Evolutionary conservation across 2,888 invertebrate genomes (phyloP).

Genomic region (Cylloceria caligata): DNA sequence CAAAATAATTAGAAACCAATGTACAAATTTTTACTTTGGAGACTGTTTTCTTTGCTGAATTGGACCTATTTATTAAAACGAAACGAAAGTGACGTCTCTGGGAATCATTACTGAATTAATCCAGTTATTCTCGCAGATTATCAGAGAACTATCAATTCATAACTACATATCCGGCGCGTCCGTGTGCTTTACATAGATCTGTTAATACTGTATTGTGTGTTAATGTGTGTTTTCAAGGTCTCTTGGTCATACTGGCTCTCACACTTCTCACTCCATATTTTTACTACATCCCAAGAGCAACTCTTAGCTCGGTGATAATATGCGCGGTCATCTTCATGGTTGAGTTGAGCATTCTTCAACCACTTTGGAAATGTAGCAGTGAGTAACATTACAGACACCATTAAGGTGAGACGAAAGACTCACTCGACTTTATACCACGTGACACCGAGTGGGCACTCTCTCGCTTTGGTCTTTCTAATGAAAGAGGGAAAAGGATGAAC

Average conservation of each 20-base stretch:
- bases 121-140: constrained; percentile 63
- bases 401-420: neutral
- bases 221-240: constrained; percentile 84
- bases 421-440: no score
- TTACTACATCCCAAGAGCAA: constrained; percentile 90
- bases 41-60: no score
- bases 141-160: neutral
- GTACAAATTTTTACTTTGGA: no score
- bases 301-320: constrained; percentile 90
- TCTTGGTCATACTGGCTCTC: constrained; percentile 90
- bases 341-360: constrained; percentile 87
- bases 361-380: constrained; percentile 87
- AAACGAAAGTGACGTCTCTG: constrained; percentile 32
- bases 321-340: constrained; percentile 92
- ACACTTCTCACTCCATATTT: constrained; percentile 91
- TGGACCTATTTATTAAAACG: no score
- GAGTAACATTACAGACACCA: constrained; percentile 67
- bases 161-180: neutral
- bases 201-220: neutral
- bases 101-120: constrained; percentile 19
- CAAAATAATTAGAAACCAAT: no score
- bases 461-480: no score
- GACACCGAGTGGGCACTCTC: no score
- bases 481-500: no score
- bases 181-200: neutral